phyloP scores from a whole-genome alignment of 1,140 invertebrate genomes.

The Potamilus streckersoni region DNA sequence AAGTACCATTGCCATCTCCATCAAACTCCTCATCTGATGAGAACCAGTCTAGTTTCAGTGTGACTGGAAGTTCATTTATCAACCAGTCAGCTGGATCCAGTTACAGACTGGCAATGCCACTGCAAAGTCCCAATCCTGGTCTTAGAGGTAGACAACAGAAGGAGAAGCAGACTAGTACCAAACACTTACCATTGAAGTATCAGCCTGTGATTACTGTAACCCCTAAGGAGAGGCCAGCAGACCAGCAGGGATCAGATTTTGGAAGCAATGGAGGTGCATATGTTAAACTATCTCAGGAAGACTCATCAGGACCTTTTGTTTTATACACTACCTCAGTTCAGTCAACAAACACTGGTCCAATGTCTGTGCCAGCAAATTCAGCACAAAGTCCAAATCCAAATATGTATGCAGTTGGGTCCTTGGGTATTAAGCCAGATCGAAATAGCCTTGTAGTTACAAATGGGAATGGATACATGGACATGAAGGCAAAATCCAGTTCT shows the following conservation, averaged over 20 bases:
- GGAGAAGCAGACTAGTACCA: slow-evolving; percentile 7
- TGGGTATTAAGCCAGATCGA: slow-evolving; percentile 23
- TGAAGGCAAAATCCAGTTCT: slow-evolving; percentile 35
- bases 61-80: slow-evolving; percentile 18
- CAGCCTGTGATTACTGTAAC: slow-evolving; percentile 53
- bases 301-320: not conserved
- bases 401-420: slow-evolving; percentile 34
- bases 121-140: slow-evolving; percentile 10
- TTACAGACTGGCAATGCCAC: slow-evolving; percentile 41
- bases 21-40: slow-evolving; percentile 41
- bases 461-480: slow-evolving; percentile 25
- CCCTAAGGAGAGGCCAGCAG: slow-evolving; percentile 32
- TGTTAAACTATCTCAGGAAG: not conserved
- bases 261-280: not conserved
- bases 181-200: slow-evolving; percentile 44
- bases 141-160: slow-evolving; percentile 8
- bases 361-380: not conserved
- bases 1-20: slow-evolving; percentile 44
- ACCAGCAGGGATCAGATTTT: slow-evolving; percentile 20
- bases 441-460: slow-evolving; percentile 16
- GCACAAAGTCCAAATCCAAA: slow-evolving; percentile 3
- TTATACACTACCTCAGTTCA: slow-evolving; percentile 14
- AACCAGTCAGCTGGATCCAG: slow-evolving; percentile 22
- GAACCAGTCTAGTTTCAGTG: slow-evolving; percentile 17
- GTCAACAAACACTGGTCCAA: slow-evolving; percentile 20